phyloP scores from a whole-genome alignment of 2,113 vertebrate species.

The Bolborhynchus lineola region DNA sequence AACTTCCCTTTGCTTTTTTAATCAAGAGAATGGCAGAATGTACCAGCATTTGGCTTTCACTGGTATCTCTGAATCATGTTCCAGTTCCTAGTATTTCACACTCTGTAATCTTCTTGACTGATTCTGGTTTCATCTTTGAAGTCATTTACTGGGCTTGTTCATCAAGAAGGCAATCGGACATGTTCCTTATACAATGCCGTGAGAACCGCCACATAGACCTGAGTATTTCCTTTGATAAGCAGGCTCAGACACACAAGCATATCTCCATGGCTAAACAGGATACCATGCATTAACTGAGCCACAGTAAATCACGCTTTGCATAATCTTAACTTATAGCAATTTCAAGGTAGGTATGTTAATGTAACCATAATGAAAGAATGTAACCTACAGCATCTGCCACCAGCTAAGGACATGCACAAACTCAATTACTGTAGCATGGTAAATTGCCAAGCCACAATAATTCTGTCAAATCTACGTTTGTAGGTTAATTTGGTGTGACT shows the following conservation, averaged over 20 bases:
- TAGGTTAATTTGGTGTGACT: background rate
- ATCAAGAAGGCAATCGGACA: background rate
- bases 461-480: background rate
- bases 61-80: background rate
- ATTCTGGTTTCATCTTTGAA: background rate
- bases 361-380: background rate
- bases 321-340: background rate
- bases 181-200: background rate
- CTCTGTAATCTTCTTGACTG: background rate
- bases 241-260: background rate
- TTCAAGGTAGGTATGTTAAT: background rate
- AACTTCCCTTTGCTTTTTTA: background rate
- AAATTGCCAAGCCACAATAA: background rate
- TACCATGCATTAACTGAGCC: background rate
- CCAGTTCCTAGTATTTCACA: background rate
- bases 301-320: background rate
- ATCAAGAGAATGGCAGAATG: background rate
- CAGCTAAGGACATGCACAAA: background rate
- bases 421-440: background rate
- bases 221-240: background rate
- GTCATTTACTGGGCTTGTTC: background rate
- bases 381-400: background rate
- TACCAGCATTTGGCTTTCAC: background rate
- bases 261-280: background rate
- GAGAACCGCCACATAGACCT: background rate